Conservation (phyloP, 2,797 vertebrate species). For the Menidia menidia region DNA sequence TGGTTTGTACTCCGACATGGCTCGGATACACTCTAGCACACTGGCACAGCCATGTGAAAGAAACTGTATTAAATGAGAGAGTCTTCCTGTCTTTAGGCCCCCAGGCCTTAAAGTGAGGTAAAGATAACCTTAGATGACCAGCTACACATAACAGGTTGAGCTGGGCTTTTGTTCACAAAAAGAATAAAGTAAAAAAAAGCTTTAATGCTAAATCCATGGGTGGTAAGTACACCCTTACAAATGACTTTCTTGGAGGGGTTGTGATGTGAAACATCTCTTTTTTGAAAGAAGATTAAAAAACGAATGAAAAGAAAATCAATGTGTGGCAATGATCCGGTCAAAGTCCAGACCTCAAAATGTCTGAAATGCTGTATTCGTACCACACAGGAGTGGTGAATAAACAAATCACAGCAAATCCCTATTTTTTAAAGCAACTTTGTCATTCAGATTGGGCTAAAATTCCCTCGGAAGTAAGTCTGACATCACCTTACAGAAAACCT, state of each 20-base stretch:
- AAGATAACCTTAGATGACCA: neutral
- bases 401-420: neutral
- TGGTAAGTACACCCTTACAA: neutral
- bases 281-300: no score
- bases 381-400: neutral
- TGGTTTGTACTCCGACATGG: slow-evolving; percentile 53
- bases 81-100: neutral
- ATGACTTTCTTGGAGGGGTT: neutral
- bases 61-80: neutral
- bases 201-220: neutral
- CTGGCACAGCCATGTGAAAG: neutral
- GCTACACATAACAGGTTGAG: neutral
- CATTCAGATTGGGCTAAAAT: neutral
- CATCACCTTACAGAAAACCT: neutral
- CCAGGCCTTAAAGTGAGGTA: neutral
- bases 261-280: neutral
- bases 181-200: neutral
- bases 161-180: neutral
- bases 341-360: neutral
- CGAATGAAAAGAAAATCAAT: neutral
- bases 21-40: slow-evolving; percentile 9
- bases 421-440: neutral
- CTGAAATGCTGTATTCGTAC: neutral
- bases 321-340: neutral
- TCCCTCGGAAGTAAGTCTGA: neutral